Evolutionary conservation across 2,113 vertebrate species (phyloP).

Genomic region (Copsychus sechellarum): DNA sequence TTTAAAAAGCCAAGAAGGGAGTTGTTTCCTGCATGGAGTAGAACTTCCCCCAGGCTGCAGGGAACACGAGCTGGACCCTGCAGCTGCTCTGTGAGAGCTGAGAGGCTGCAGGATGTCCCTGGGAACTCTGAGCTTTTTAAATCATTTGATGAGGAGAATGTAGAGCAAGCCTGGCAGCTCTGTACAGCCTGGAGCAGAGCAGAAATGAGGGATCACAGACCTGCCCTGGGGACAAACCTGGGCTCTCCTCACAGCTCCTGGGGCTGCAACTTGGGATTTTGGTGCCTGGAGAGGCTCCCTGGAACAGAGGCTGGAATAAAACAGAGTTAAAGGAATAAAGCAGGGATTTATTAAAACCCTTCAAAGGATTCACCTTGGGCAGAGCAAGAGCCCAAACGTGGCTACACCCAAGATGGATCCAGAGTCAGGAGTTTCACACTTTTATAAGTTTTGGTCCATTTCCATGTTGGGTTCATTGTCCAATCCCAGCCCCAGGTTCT

Average conservation of each 20-base stretch:
- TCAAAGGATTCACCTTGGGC: no score
- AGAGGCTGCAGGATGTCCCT: not conserved
- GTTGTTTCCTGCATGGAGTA: fast-evolving
- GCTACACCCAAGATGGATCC: no score
- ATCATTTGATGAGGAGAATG: not conserved
- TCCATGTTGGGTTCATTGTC: no score
- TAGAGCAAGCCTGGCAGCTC: not conserved
- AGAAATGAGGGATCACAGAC: not conserved
- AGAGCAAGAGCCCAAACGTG: no score
- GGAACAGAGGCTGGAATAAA: no score
- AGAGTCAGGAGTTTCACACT: no score
- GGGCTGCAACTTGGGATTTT: not conserved
- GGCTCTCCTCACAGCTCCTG: not conserved
- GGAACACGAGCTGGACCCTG: not conserved
- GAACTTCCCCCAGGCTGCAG: fast-evolving
- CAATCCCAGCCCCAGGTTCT: no score
- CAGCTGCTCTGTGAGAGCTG: not conserved
- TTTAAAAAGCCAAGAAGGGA: not conserved
- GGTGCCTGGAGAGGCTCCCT: no score
- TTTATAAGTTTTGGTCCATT: no score
- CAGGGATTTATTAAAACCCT: no score
- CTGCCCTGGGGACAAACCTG: not conserved
- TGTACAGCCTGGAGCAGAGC: not conserved
- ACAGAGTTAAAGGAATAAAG: no score
- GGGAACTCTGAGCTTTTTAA: not conserved